Conservation (phyloP, 2,888 invertebrate species). For the Nysson spinosus region DNA sequence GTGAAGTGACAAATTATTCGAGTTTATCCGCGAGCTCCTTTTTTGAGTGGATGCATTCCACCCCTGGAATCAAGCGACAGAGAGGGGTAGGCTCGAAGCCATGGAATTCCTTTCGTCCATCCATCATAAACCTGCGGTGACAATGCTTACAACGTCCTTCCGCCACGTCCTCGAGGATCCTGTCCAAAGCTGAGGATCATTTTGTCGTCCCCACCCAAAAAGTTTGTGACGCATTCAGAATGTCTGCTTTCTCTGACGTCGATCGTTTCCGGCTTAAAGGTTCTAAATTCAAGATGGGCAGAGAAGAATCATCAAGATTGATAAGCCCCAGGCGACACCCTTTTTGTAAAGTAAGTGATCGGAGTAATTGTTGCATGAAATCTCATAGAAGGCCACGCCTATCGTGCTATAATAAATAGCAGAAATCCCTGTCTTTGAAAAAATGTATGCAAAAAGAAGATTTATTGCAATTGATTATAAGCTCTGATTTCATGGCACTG, state of each 20-base stretch:
- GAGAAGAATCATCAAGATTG: slow-evolving; percentile 12
- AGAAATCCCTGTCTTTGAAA: too few relatives aligned
- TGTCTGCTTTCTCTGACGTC: slow-evolving; percentile 17
- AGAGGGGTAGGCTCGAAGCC: slow-evolving; percentile 31
- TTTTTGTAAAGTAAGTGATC: background rate
- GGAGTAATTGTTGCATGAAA: background rate
- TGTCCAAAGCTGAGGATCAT: slow-evolving; percentile 35
- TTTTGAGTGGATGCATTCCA: slow-evolving; percentile 50
- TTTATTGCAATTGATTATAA: too few relatives aligned
- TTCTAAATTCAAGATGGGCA: slow-evolving; percentile 7
- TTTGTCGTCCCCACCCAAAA: slow-evolving; percentile 46
- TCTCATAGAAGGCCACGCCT: too few relatives aligned
- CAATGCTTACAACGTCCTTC: slow-evolving; percentile 69
- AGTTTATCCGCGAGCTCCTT: slow-evolving; percentile 65
- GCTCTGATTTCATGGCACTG: too few relatives aligned
- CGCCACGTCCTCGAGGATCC: slow-evolving; percentile 48
- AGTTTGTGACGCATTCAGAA: slow-evolving; percentile 47
- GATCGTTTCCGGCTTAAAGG: slow-evolving; percentile 23
- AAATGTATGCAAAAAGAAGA: too few relatives aligned
- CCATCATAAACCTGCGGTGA: slow-evolving; percentile 67
- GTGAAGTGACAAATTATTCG: slow-evolving; percentile 68
- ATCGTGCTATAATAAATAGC: too few relatives aligned
- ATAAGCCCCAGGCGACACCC: background rate
- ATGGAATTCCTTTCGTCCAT: slow-evolving; percentile 63
- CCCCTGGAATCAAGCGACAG: slow-evolving; percentile 45